Percentiles rank a stretch among this genome's conserved stretches.
Conservation (phyloP, 1,140 invertebrate species). For the Penaeus chinensis region DNA sequence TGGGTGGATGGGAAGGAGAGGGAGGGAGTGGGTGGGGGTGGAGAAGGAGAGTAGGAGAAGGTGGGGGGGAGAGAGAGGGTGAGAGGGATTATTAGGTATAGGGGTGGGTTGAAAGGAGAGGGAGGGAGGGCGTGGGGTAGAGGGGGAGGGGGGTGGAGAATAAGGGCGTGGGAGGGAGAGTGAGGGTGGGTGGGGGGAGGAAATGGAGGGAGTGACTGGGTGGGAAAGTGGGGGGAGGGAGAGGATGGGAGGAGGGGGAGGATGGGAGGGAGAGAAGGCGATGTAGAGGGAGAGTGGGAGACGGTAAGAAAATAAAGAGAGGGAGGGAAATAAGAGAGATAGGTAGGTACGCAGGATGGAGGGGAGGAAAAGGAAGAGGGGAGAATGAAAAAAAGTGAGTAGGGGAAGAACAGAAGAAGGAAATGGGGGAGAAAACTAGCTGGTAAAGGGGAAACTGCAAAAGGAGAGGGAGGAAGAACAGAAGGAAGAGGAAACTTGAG, state of each 20-base stretch:
- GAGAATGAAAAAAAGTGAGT: too few species aligned
- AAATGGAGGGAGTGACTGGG: constrained; percentile 12
- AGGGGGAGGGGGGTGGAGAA: constrained; percentile 3
- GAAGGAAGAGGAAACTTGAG: background rate
- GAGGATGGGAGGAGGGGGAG: constrained; percentile 3
- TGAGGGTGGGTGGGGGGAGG: constrained; percentile 12
- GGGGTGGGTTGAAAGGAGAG: background rate
- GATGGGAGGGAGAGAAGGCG: background rate
- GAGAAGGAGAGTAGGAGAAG: background rate
- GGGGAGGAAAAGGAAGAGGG: too few species aligned
- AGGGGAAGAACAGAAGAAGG: constrained; percentile 3
- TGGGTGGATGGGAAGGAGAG: background rate
- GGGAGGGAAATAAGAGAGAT: constrained; percentile 10
- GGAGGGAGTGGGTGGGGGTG: background rate
- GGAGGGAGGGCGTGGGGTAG: background rate
- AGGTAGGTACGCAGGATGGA: background rate
- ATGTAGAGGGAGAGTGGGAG: background rate
- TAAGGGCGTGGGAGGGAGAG: background rate
- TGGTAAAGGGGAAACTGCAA: constrained; percentile 12
- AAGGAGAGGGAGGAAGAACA: constrained; percentile 21
- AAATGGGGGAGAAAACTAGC: background rate
- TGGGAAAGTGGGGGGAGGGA: background rate
- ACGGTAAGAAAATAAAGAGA: constrained; percentile 5
- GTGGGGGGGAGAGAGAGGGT: background rate
- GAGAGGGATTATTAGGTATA: background rate